A percentile compares a stretch with the other conserved stretches of the same genome.
Conservation (phyloP, 2,888 invertebrate species). For the Rhyacophila evoluta region DNA sequence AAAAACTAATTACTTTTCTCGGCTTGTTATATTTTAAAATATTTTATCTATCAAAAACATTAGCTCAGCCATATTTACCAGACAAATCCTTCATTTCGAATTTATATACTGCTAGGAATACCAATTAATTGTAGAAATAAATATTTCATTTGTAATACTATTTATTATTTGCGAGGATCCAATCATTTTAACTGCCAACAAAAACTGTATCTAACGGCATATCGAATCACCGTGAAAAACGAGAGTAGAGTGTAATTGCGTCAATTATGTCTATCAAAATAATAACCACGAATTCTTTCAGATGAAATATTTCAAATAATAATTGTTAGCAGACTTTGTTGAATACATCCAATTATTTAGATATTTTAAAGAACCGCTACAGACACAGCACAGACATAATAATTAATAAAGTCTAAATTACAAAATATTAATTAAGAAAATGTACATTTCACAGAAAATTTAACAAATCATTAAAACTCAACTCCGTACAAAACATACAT, state of each 20-base stretch:
- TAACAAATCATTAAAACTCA: too few relatives aligned
- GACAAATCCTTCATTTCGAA: background rate
- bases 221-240: background rate
- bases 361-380: too few relatives aligned
- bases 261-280: background rate
- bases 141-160: background rate
- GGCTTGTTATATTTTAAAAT: background rate
- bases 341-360: too few relatives aligned
- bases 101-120: background rate
- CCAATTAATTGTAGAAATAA: background rate
- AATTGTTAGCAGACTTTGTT: too few relatives aligned
- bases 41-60: constrained; percentile 5
- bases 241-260: background rate
- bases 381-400: too few relatives aligned
- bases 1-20: background rate
- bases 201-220: background rate
- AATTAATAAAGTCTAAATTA: too few relatives aligned
- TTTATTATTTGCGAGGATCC: background rate
- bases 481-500: too few relatives aligned
- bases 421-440: too few relatives aligned
- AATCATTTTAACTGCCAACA: background rate
- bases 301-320: background rate
- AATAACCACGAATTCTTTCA: background rate
- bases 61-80: background rate
- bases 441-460: too few relatives aligned